phyloP scores from a whole-genome alignment of 2,113 vertebrate species.

The Myotis lucifugus region DNA sequence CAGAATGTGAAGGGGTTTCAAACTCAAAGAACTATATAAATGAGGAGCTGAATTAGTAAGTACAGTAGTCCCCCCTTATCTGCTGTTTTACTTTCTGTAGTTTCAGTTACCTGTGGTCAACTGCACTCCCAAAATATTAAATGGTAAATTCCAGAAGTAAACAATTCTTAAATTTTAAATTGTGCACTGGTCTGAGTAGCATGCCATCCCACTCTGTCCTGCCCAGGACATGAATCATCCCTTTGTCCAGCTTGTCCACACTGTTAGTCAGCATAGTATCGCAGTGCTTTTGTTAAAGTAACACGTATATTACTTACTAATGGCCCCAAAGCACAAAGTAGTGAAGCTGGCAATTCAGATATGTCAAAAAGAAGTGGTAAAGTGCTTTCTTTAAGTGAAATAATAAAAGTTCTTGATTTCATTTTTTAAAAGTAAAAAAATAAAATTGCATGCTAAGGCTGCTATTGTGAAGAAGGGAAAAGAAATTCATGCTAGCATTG shows the following conservation, averaged over 20 bases:
- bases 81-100: neutral
- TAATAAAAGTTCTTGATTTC: neutral
- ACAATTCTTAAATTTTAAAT: neutral
- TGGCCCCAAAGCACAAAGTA: neutral
- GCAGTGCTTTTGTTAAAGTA: neutral
- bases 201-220: neutral
- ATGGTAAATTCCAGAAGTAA: neutral
- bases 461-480: neutral
- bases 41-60: neutral
- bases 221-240: neutral
- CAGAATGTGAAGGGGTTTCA: neutral
- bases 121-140: neutral
- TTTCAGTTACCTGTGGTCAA: neutral
- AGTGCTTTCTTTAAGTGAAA: neutral
- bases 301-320: no score
- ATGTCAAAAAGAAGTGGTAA: neutral
- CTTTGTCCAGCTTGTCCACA: neutral
- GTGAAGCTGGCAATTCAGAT: neutral
- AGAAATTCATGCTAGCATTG: neutral
- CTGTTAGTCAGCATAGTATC: neutral
- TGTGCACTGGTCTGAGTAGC: neutral
- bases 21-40: neutral
- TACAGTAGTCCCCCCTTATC: neutral
- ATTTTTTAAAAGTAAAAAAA: neutral
- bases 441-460: neutral